These are phyloP conservation scores for Dasyornis broadbenti DNA, from an alignment of 2,113 vertebrate species.

Conservation along the genomic window DNA sequence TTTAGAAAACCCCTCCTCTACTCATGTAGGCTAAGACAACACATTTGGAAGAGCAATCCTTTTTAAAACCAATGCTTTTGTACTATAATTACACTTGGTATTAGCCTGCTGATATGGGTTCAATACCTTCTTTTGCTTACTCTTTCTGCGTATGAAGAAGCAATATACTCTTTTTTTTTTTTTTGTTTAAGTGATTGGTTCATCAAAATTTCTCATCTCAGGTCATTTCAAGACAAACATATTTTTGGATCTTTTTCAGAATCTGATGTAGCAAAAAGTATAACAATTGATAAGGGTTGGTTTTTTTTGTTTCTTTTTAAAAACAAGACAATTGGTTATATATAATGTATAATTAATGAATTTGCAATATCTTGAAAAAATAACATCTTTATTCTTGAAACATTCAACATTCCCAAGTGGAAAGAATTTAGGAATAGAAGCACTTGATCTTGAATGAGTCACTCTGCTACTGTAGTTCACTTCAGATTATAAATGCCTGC, in stretches of 20 bases:
- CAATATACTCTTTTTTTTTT: neutral
- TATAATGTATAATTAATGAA: neutral
- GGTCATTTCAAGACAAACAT: neutral
- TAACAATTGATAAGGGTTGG: neutral
- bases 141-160: neutral
- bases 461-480: neutral
- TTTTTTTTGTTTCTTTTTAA: neutral
- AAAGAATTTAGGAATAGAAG: neutral
- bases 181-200: neutral
- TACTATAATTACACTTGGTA: neutral
- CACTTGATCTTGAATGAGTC: neutral
- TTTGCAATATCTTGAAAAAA: neutral
- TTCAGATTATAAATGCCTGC: constrained; percentile 1
- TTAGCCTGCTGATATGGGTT: neutral
- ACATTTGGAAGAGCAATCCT: neutral
- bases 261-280: neutral
- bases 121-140: neutral
- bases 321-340: neutral
- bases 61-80: neutral
- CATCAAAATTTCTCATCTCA: neutral
- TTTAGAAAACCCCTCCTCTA: neutral
- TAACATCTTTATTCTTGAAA: neutral
- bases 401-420: neutral
- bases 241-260: neutral
- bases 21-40: neutral